Percentiles rank a stretch among this genome's conserved stretches.
phyloP scores from a whole-genome alignment of 1,140 invertebrate genomes.

The Plutomurus gul region DNA sequence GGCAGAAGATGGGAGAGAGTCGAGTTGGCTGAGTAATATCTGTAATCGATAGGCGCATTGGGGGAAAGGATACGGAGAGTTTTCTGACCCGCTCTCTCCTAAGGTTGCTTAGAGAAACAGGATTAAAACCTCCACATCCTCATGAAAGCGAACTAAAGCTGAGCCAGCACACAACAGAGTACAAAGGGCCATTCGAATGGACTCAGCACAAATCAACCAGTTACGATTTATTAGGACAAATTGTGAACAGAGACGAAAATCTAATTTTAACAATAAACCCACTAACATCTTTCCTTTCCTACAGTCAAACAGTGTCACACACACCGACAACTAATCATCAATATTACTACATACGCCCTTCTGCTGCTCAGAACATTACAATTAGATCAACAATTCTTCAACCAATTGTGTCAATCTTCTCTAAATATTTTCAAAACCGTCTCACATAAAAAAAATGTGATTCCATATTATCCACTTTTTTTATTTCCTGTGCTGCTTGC shows the following conservation, averaged over 20 bases:
- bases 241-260: background rate
- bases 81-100: background rate
- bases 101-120: slow-evolving; percentile 34
- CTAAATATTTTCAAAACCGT: too few relatives aligned
- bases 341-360: too few relatives aligned
- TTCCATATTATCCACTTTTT: too few relatives aligned
- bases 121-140: slow-evolving; percentile 22
- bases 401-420: too few relatives aligned
- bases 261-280: too few relatives aligned
- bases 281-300: too few relatives aligned
- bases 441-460: too few relatives aligned
- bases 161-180: background rate
- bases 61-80: slow-evolving; percentile 36
- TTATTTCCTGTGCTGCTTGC: too few relatives aligned
- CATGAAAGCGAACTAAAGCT: background rate
- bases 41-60: slow-evolving; percentile 47
- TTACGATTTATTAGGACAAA: background rate
- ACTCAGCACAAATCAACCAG: background rate
- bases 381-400: too few relatives aligned
- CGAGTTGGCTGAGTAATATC: slow-evolving; percentile 14
- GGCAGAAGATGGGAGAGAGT: slow-evolving; percentile 11
- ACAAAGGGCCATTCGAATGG: background rate
- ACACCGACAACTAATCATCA: too few relatives aligned
- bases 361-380: too few relatives aligned
- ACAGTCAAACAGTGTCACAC: too few relatives aligned